Conservation (phyloP, 1,140 invertebrate genomes). For the Lineus longissimus region DNA sequence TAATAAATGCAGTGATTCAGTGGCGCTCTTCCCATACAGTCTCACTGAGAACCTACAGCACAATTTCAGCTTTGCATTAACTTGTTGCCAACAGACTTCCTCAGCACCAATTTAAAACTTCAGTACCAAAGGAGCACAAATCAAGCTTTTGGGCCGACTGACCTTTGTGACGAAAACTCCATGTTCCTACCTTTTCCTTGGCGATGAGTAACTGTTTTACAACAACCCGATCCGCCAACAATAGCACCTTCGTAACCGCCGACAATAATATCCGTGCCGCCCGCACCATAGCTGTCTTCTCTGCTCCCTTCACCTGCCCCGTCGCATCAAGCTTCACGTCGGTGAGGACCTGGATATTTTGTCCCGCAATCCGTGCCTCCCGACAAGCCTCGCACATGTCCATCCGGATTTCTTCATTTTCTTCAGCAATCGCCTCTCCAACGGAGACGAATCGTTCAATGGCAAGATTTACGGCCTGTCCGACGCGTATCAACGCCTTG, state of each 20-base stretch:
- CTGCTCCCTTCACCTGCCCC: constrained; percentile 32
- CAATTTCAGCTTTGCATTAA: too few species aligned
- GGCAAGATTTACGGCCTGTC: constrained; percentile 90
- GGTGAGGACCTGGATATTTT: constrained; percentile 80
- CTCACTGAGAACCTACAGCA: too few species aligned
- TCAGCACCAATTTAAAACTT: too few species aligned
- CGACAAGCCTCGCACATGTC: constrained; percentile 98
- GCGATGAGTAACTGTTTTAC: constrained; percentile 93
- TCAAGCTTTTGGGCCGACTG: too few species aligned
- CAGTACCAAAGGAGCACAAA: too few species aligned
- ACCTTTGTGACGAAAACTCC: too few species aligned
- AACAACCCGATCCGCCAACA: constrained; percentile 96
- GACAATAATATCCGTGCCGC: constrained; percentile 89
- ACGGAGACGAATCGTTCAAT: constrained; percentile 97
- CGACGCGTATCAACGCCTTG: constrained; percentile 82
- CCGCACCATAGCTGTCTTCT: constrained; percentile 67
- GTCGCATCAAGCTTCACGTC: constrained; percentile 51
- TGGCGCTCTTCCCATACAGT: too few species aligned
- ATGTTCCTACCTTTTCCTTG: constrained; percentile 81
- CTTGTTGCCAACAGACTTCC: too few species aligned
- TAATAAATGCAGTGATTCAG: too few species aligned
- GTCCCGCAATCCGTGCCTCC: constrained; percentile 91
- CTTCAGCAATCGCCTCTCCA: constrained; percentile 95
- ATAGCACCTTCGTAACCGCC: constrained; percentile 92
- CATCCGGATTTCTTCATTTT: constrained; percentile 92